Evolutionary conservation across 2,888 invertebrate species (phyloP), one percentile per base, ranked within the genome.

Genomic region (Myathropa florea): DNA sequence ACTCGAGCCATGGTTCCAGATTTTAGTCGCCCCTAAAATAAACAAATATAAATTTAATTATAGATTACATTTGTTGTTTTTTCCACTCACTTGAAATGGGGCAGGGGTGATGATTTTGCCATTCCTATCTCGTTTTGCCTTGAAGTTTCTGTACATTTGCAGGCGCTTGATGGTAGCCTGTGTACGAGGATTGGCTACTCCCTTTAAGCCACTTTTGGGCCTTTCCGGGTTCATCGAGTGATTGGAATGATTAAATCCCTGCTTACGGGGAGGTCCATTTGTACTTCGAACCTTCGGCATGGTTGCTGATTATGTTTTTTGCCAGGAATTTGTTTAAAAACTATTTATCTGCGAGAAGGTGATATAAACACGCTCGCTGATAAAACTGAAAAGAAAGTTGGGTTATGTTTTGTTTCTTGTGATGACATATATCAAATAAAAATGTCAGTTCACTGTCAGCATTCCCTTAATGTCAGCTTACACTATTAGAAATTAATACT

Each of bases 71-170:
- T n/a, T 0, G 3, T 10, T 46, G 4, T 3, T 23, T 59, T 12
- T 4, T 9, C 21, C n/a, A 77, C 73, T 88, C 88, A 92, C 92
- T 90, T 99, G 99, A 92, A 98, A 99, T 0, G 99, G 99, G 0
- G 99, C 99, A 30, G 99, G 97, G 46, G 95, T 96, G 61, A 98
- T 93, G 75, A 99, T 98, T 94, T 98, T 97, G 67, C 99, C 97
- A 77, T 94, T 94, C 90, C 95, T 95, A 93, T 99, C 96, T 75
- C 99, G 95, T 92, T 98, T 98, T 0, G 99, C 96, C 93, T 99
- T 99, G 92, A 97, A 98, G 93, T 98, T 98, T 89, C 98, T 95
- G 93, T 99, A 99, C 99, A 99, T 99, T 93, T 98, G 97, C 88
- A 99, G 93, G 64, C 99, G 94, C 91, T 98, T 98, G 86, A 99